Percentiles rank a stretch among this genome's conserved stretches.
phyloP scores from a whole-genome alignment of 2,797 vertebrate genomes.

The Lutjanus campechanus region DNA sequence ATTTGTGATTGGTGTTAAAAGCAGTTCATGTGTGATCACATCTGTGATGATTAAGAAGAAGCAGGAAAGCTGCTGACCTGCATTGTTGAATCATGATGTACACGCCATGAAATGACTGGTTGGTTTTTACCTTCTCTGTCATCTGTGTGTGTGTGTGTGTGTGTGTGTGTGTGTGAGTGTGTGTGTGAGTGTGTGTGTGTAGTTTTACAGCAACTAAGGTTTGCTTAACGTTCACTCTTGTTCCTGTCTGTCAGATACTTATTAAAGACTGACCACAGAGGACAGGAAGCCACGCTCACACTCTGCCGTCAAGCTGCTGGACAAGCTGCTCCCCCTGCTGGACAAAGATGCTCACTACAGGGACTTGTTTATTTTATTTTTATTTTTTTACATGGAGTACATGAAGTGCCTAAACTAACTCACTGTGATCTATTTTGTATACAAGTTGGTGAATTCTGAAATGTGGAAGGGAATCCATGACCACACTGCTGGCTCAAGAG shows the following conservation, averaged over 20 bases:
- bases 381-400: background rate
- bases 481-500: background rate
- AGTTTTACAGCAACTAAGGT: background rate
- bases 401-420: background rate
- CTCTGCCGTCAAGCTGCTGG: background rate
- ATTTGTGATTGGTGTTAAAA: background rate
- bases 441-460: background rate
- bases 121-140: background rate
- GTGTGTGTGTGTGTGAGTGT: background rate
- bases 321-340: background rate
- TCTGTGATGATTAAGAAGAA: background rate
- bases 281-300: background rate
- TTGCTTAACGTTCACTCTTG: conserved; percentile 19
- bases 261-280: conserved; percentile 61
- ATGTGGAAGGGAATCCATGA: background rate
- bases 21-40: background rate
- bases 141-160: background rate
- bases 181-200: background rate
- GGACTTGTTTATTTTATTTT: background rate
- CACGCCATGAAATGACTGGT: background rate
- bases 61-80: background rate
- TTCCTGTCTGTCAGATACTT: conserved; percentile 67
- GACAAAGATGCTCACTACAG: background rate
- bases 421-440: background rate
- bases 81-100: background rate